Evolutionary conservation across 1,140 invertebrate genomes (phyloP), one percentile per base, ranked within the genome.

Genomic region (Phymorhynchus buccinoides): DNA sequence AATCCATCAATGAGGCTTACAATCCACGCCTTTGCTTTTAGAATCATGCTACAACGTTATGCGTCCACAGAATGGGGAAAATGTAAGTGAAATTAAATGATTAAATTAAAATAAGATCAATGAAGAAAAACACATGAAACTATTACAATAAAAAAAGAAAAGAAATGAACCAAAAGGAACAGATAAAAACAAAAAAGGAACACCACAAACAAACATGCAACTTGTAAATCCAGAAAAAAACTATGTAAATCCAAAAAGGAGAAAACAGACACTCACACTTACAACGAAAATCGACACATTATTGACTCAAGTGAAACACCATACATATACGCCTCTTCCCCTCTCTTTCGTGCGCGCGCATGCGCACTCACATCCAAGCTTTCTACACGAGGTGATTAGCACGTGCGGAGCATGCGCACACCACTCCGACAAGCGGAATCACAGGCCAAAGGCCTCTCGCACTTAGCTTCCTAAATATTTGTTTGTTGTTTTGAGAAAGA

Each of bases 401-500:
- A 66, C 22, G 62, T 30, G 62, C 18, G 27, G n/a, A 22, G 62
- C 7, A n/a, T n/a, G 18, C 62, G 62, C 62, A 30, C 62, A 66
- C 62, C 62, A 30, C 6, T n/a, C 18, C 62, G 62, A 30, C 62
- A 66, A 66, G 62, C n/a, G 62, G 62, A 66, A 66, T 66, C 62
- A 27, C 62, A 66, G 62, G n/a, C 62, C 18, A 22, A 7, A 6
- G 62, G 62, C 62, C 62, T 30, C 62, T 30, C 7, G 62, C 62
- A 66, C 62, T 66, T 66, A 66, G 62, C 62, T 66, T 66, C 62
- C 62, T 30, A 66, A 66, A 66, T 66, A 66, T 66, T 66, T 66
- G 62, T 66, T 66, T 66, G 62, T 66, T 66, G 62, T 66, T 30
- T 66, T 66, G 62, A 16, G 18, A 66, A 66, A 66, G 62, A 66